Evolutionary conservation across 35 echinoderm and acorn worm species (phyloP).

Genomic region (Ptychodera flava): DNA sequence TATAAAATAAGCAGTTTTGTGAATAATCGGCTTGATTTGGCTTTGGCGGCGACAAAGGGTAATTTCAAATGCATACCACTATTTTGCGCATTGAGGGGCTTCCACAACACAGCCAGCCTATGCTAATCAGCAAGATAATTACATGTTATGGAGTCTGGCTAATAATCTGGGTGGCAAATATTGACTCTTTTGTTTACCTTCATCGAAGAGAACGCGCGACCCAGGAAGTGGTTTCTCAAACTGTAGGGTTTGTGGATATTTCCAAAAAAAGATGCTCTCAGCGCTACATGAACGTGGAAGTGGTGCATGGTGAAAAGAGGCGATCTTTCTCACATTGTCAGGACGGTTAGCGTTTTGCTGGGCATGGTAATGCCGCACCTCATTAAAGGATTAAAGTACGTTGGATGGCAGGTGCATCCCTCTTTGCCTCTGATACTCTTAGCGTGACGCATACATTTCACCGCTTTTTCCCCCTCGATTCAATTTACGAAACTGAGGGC

Average conservation of each 20-base stretch:
- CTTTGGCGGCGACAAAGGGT: neutral
- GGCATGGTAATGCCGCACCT: neutral
- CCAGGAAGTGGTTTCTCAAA: no score
- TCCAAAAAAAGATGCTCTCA: no score
- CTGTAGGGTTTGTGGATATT: no score
- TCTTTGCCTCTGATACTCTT: neutral
- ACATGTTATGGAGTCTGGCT: neutral
- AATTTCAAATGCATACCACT: neutral
- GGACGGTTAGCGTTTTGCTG: no score
- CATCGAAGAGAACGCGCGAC: neutral
- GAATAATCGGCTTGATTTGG: no score
- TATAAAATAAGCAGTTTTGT: no score
- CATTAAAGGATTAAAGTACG: neutral
- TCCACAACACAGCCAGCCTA: neutral
- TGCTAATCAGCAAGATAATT: neutral
- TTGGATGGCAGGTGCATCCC: neutral
- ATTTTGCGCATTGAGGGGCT: neutral
- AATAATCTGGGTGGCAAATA: neutral
- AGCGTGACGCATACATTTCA: no score
- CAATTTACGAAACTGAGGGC: no score
- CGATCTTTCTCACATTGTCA: no score
- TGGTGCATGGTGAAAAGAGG: no score
- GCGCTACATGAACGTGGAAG: no score
- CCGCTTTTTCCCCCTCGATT: no score
- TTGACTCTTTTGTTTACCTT: neutral